Evolutionary conservation across 2,888 invertebrate species (phyloP).

Genomic region (Seira sanloemensis): DNA sequence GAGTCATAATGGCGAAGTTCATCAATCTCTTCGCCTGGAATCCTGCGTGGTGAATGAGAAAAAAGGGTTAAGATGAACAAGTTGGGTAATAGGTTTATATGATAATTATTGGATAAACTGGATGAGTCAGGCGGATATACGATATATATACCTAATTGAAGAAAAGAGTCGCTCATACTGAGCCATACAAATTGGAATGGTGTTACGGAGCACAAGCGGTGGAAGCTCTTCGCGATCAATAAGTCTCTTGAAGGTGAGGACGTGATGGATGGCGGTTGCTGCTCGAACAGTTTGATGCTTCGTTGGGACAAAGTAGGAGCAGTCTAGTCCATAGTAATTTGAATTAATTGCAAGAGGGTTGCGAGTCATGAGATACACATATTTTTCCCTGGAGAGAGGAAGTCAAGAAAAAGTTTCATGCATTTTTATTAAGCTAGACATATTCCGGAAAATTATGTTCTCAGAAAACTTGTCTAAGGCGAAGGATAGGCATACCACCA

Average conservation of each 20-base stretch:
- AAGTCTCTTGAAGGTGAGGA: conserved; percentile 76
- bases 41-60: conserved; percentile 74
- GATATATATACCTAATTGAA: conserved; percentile 75
- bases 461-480: too few relatives aligned
- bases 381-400: conserved; percentile 76
- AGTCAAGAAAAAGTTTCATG: conserved; percentile 28
- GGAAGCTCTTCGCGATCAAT: conserved; percentile 77
- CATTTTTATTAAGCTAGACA: background rate
- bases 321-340: conserved; percentile 78
- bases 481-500: conserved; percentile 77
- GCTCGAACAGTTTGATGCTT: conserved; percentile 75
- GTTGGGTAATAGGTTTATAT: too few relatives aligned
- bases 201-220: conserved; percentile 77
- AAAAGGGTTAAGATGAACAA: conserved; percentile 5
- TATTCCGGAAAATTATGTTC: conserved; percentile 7
- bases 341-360: conserved; percentile 77
- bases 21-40: conserved; percentile 77
- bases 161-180: conserved; percentile 77
- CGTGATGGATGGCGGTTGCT: conserved; percentile 76
- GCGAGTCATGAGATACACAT: conserved; percentile 77
- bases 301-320: conserved; percentile 76
- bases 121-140: background rate
- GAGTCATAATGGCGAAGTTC: conserved; percentile 76
- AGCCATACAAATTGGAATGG: conserved; percentile 78
- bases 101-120: too few relatives aligned